These are phyloP conservation scores for Leptestheria dahalacensis DNA, from an alignment of 1,140 invertebrate genomes.

Conservation along the genomic window DNA sequence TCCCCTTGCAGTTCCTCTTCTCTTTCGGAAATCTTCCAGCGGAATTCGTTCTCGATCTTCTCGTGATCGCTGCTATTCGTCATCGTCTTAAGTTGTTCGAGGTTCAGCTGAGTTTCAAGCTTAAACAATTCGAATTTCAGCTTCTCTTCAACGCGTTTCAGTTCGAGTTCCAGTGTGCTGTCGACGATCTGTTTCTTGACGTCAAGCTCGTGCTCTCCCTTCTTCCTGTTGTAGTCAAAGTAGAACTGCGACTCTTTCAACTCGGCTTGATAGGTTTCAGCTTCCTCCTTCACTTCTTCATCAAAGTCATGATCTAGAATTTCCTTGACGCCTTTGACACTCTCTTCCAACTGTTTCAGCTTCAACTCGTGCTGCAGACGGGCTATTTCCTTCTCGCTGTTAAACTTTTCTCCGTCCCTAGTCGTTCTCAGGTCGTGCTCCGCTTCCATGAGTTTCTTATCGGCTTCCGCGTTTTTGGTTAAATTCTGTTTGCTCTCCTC, in stretches of 20 bases:
- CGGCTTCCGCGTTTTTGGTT: neutral
- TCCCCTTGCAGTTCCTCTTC: neutral
- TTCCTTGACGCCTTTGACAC: neutral
- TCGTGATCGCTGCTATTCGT: neutral
- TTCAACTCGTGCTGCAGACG: neutral
- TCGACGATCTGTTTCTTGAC: neutral
- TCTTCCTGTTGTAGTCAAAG: neutral
- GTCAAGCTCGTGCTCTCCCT: neutral
- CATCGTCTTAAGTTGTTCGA: neutral
- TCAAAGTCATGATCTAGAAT: neutral
- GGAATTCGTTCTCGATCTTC: neutral
- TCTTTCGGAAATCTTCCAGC: neutral
- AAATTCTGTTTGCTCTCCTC: neutral
- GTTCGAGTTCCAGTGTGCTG: neutral
- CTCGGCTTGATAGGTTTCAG: neutral
- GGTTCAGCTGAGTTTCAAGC: neutral
- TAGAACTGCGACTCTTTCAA: neutral
- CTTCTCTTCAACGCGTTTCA: neutral
- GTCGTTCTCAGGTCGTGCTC: neutral
- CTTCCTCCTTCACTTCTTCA: neutral
- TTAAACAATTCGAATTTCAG: neutral
- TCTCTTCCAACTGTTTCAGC: neutral
- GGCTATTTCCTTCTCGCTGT: neutral
- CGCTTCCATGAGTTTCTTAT: neutral
- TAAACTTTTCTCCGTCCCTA: neutral